These are phyloP conservation scores for Siniperca undulata DNA, from an alignment of 2,797 vertebrate species.

Conservation along the genomic window DNA sequence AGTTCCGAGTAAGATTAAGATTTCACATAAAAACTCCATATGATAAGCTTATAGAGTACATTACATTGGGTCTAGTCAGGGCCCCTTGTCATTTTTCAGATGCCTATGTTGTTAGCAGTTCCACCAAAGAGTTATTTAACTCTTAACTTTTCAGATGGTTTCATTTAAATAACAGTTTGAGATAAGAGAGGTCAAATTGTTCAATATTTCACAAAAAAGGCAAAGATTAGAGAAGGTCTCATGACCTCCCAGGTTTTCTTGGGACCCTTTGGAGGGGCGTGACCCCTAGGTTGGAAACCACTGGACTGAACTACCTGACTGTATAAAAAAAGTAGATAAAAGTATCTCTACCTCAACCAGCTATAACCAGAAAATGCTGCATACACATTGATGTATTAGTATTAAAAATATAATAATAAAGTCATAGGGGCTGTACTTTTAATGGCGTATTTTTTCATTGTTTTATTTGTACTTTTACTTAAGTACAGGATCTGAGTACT, in stretches of 20 bases:
- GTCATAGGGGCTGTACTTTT: neutral
- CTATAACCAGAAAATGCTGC: neutral
- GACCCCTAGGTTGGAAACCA: neutral
- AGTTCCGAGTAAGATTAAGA: neutral
- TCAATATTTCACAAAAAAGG: neutral
- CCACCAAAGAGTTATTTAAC: neutral
- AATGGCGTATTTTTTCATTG: neutral
- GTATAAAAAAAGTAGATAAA: neutral
- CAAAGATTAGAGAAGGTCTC: neutral
- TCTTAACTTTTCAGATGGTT: neutral
- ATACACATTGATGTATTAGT: neutral
- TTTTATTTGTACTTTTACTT: neutral
- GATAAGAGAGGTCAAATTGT: neutral
- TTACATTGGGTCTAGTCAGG: neutral
- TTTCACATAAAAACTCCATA: neutral
- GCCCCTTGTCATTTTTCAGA: conserved; percentile 2
- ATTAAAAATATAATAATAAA: neutral
- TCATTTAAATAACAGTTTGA: neutral
- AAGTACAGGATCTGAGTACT: neutral
- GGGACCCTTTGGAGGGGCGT: neutral
- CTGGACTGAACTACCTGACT: neutral
- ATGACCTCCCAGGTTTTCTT: neutral
- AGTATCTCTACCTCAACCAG: neutral
- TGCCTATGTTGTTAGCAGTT: neutral
- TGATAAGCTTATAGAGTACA: neutral